A percentile compares a stretch with the other conserved stretches of the same genome.
Evolutionary conservation across 1,140 invertebrate genomes (phyloP).

Genomic region (Monochamus saltuarius): DNA sequence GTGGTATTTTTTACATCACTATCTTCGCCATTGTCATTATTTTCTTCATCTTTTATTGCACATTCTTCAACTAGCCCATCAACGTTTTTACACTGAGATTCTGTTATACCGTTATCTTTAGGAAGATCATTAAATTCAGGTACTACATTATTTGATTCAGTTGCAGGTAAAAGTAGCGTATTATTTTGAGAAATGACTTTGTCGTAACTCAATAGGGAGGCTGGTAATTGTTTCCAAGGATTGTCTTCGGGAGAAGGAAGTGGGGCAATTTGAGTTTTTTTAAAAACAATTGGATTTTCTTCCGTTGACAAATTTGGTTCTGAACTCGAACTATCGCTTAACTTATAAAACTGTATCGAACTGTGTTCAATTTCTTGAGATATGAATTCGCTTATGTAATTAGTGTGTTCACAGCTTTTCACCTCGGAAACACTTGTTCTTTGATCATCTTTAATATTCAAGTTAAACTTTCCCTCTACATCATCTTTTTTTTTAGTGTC

Average conservation of each 20-base stretch:
- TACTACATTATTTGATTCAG: not conserved
- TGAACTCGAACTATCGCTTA: conserved; percentile 8
- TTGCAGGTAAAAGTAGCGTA: not conserved
- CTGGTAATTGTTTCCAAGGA: conserved; percentile 46
- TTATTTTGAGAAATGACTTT: conserved; percentile 11
- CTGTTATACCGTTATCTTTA: not conserved
- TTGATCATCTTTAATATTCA: too few relatives aligned
- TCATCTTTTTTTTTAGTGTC: too few relatives aligned
- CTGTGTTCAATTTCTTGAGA: conserved; percentile 27
- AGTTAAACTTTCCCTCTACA: too few relatives aligned
- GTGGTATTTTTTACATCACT: conserved; percentile 17
- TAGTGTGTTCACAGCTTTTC: not conserved
- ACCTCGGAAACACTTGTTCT: too few relatives aligned
- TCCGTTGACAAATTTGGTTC: conserved; percentile 17
- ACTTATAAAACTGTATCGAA: conserved; percentile 1
- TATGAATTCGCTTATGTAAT: conserved; percentile 29
- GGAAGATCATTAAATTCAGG: not conserved
- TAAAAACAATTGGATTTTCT: conserved; percentile 4
- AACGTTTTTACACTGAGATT: too few relatives aligned
- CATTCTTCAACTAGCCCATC: too few relatives aligned
- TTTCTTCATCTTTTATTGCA: not conserved
- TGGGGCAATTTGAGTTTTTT: conserved; percentile 35
- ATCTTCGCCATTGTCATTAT: conserved; percentile 17
- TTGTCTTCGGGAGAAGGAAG: conserved; percentile 49
- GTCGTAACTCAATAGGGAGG: conserved; percentile 38